Evolutionary conservation across 2,113 vertebrate genomes (phyloP).

Genomic region (Chroicocephalus ridibundus): DNA sequence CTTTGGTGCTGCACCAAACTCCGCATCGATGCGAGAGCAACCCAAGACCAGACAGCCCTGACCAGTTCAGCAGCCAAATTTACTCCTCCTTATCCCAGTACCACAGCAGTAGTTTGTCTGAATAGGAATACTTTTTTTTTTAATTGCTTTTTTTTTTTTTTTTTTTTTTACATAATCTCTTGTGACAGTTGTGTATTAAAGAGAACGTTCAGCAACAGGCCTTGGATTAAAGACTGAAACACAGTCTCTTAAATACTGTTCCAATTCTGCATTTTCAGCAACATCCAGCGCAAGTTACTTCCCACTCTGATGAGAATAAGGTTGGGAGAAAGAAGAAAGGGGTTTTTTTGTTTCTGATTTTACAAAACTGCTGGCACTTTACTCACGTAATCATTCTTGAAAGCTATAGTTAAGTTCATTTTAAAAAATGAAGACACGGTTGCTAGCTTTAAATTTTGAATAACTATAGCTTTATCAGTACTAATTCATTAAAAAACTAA

Average conservation of each 20-base stretch:
- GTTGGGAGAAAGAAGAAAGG: background rate
- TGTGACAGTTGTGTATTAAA: background rate
- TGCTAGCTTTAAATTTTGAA: background rate
- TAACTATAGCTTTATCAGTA: background rate
- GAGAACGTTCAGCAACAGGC: background rate
- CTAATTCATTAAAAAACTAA: constrained; percentile 60
- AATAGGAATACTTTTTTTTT: background rate
- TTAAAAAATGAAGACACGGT: constrained; percentile 3
- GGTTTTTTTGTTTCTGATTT: background rate
- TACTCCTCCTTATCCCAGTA: background rate
- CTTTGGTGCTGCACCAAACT: background rate
- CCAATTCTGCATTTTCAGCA: background rate
- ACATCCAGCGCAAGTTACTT: background rate
- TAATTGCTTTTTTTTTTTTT: background rate
- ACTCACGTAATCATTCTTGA: background rate
- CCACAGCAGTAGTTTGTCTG: background rate
- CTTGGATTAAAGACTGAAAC: background rate
- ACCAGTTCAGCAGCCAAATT: background rate
- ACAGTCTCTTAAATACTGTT: background rate
- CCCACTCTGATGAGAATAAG: background rate
- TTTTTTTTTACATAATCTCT: background rate
- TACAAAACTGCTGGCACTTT: background rate
- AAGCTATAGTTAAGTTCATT: background rate
- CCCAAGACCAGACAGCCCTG: background rate
- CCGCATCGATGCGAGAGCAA: accelerated